Base-by-base conservation (phyloP, 2,113 vertebrate genomes). In the Plecotus auritus region DNA sequence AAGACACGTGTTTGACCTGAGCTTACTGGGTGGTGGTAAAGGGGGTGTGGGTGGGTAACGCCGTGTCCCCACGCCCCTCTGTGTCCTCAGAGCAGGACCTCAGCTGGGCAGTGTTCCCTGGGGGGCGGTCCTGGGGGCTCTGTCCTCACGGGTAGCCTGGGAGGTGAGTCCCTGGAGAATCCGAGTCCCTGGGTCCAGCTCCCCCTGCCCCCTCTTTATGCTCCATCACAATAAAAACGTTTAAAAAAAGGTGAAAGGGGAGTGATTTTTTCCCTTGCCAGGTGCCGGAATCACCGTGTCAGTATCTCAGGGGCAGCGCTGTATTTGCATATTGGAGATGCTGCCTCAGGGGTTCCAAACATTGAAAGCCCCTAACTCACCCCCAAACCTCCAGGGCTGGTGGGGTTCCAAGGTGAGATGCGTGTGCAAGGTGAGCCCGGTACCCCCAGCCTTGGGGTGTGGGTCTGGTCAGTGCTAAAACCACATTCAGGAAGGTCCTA, bases 121-220 rank as follows among this genome's bases (percentile, higher is more conserved):
- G 51, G 18, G 54, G 30, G 11, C 5, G 5, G 64, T 32, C 64
- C 59, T 30, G 13, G 13, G 64, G 64, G 61, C 28, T 30, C 28
- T 30, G 61, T 64, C 28, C 28, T 28, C 59, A 61, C 4, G 7
- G 35, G 93, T 42, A 78, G 3, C 47, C 70, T 1, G 7, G 54
- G 77, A 73, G 88, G 88, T 93, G 32, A 93, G 81, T 96, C 69
- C 56, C 61, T 64, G 28, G 28, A 59, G 22, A 59, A 26, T 59
- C 23, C 20, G 7, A 56, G 20, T 56, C 54, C 22, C 20, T 56
- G 54, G 54, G 54, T 56, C 54, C 23, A 59, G 56, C 56, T 11
- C 10, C 26, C 26, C 26, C 59, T 11, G 59, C 59, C 59, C 20
- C 56, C 56, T 26, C 26, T 61, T 61, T 67, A 9, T 67, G 66